These are phyloP conservation scores for Chironomus striatipennis DNA, from an alignment of 1,140 invertebrate genomes.

Conservation along the genomic window DNA sequence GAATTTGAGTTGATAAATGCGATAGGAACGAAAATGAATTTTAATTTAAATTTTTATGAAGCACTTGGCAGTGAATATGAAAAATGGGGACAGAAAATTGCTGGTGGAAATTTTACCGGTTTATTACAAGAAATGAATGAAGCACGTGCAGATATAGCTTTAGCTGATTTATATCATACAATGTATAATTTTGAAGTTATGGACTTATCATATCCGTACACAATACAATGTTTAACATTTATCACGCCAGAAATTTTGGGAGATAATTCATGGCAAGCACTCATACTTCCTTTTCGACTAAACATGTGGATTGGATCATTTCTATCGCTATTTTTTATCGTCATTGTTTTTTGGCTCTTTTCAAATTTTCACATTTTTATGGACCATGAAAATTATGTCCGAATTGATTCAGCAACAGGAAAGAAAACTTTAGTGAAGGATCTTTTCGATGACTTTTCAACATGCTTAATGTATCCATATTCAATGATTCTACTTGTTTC, in stretches of 20 bases:
- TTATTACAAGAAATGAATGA: conserved; percentile 60
- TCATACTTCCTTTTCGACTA: conserved; percentile 64
- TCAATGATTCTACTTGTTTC: conserved; percentile 71
- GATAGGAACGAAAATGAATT: conserved; percentile 59
- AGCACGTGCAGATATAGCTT: conserved; percentile 58
- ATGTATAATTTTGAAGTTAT: conserved; percentile 55
- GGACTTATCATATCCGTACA: conserved; percentile 70
- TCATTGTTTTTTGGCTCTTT: conserved; percentile 34
- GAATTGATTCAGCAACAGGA: background rate
- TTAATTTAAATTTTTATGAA: conserved; percentile 54
- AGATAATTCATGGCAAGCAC: conserved; percentile 72
- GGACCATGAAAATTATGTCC: conserved; percentile 17
- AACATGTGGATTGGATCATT: conserved; percentile 37
- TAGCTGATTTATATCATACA: conserved; percentile 69
- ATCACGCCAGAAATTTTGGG: conserved; percentile 66
- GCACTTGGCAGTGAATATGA: conserved; percentile 46
- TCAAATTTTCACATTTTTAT: conserved; percentile 31
- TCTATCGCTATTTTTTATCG: conserved; percentile 35
- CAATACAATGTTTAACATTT: conserved; percentile 71
- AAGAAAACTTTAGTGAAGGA: conserved; percentile 31
- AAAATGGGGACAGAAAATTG: conserved; percentile 53
- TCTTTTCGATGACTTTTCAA: conserved; percentile 57
- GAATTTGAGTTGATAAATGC: conserved; percentile 60
- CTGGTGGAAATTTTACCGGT: conserved; percentile 55
- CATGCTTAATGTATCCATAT: conserved; percentile 67